Conservation (phyloP, 2,113 vertebrate genomes). For the Aspiorhynchus laticeps region DNA sequence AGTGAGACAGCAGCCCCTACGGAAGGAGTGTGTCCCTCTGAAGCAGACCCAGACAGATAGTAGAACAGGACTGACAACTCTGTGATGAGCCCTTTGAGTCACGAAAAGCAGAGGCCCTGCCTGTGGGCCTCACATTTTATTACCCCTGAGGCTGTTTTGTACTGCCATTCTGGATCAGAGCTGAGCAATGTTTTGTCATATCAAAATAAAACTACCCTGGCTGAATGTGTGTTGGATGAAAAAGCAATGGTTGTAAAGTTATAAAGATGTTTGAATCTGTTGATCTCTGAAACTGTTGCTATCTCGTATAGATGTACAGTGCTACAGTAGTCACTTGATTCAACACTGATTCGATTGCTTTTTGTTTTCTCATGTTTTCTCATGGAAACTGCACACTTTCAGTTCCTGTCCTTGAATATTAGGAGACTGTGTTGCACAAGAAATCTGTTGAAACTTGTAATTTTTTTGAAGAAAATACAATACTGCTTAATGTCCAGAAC, state of each 20-base stretch:
- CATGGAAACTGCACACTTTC: constrained; percentile 9
- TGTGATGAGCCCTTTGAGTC: constrained; percentile 28
- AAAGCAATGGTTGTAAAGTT: neutral
- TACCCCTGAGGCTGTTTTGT: constrained; percentile 20
- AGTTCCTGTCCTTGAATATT: constrained; percentile 1
- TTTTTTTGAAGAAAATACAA: neutral
- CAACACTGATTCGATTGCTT: neutral
- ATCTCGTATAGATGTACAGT: neutral
- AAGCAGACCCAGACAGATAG: constrained; percentile 44
- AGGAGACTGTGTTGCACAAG: constrained; percentile 11
- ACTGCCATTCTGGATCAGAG: neutral
- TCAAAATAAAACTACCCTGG: neutral
- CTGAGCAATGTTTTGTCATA: neutral
- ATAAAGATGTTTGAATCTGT: neutral
- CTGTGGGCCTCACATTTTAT: constrained; percentile 24
- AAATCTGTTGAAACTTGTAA: neutral
- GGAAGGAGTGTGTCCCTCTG: constrained; percentile 24
- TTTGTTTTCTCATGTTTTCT: neutral
- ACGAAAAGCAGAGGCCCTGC: constrained; percentile 16
- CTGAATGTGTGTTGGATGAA: neutral
- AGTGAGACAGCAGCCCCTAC: constrained; percentile 58
- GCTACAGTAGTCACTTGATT: neutral
- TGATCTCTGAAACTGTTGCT: neutral
- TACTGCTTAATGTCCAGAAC: neutral
- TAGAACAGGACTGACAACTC: constrained; percentile 55